phyloP scores from a whole-genome alignment of 2,797 vertebrate genomes.

The Mycteria americana region DNA sequence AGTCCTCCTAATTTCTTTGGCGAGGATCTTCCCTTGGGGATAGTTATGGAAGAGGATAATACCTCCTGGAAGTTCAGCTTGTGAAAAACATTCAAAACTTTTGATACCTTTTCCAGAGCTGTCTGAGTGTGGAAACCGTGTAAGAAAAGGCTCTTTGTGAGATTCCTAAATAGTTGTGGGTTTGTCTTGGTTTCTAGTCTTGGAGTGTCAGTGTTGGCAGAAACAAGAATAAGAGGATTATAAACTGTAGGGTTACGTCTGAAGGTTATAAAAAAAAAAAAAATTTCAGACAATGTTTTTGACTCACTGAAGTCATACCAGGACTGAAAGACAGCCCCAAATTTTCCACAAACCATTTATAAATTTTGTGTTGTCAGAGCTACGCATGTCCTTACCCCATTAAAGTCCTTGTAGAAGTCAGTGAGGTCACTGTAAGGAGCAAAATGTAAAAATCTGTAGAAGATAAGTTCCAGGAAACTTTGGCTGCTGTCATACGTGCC shows the following conservation, averaged over 20 bases:
- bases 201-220: not conserved
- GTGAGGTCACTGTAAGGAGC: not conserved
- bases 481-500: slow-evolving; percentile 7
- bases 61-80: not conserved
- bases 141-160: not conserved
- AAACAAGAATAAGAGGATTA: not conserved
- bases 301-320: not conserved
- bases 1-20: not conserved
- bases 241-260: not conserved
- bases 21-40: not conserved
- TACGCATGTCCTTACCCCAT: not conserved
- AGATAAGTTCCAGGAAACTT: not conserved
- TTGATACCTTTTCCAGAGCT: not conserved
- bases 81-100: not conserved
- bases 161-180: not conserved
- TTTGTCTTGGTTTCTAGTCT: not conserved
- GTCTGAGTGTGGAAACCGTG: not conserved
- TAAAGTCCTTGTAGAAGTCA: slow-evolving; percentile 5
- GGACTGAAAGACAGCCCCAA: not conserved
- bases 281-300: not conserved
- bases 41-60: not conserved
- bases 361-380: not conserved
- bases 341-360: not conserved
- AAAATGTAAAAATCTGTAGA: not conserved
- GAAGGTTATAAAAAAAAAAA: not conserved